Evolutionary conservation across 2,113 vertebrate species (phyloP).

Genomic region (Philantomba maxwellii): DNA sequence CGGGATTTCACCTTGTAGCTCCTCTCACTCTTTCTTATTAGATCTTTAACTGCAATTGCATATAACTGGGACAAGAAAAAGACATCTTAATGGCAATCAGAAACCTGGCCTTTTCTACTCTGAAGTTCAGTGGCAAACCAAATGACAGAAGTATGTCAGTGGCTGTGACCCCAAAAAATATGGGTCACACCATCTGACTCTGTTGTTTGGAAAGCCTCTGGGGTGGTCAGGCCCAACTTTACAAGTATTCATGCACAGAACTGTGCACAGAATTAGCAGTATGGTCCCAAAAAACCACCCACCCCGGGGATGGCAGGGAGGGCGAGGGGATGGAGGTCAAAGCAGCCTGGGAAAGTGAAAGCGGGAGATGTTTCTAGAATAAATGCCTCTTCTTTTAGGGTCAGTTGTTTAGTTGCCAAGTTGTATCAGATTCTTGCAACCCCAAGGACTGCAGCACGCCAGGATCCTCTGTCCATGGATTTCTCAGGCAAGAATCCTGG

Average conservation of each 20-base stretch:
- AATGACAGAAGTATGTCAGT: fast-evolving
- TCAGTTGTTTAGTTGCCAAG: neutral
- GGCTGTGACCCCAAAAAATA: neutral
- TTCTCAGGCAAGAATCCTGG: neutral
- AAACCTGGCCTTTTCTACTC: neutral
- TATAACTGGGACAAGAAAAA: slow-evolving; percentile 82
- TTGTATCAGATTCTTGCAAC: neutral
- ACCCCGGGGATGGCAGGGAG: fast-evolving
- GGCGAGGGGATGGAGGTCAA: neutral
- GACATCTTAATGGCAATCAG: neutral
- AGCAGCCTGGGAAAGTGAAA: neutral
- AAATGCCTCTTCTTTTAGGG: neutral
- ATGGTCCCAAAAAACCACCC: neutral
- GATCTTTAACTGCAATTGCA: slow-evolving; percentile 88
- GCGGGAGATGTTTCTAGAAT: neutral
- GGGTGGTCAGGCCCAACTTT: neutral
- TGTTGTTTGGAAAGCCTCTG: neutral
- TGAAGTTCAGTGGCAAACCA: neutral
- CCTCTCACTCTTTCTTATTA: slow-evolving; percentile 87
- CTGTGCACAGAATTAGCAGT: neutral
- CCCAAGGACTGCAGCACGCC: neutral
- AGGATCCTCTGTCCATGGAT: neutral
- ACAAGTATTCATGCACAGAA: neutral
- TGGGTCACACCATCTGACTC: neutral
- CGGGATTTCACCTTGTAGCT: slow-evolving; percentile 89